A percentile compares a stretch with the other conserved stretches of the same genome.
Conservation (phyloP, 2,888 invertebrate species). For the Lamellibrachia columna region DNA sequence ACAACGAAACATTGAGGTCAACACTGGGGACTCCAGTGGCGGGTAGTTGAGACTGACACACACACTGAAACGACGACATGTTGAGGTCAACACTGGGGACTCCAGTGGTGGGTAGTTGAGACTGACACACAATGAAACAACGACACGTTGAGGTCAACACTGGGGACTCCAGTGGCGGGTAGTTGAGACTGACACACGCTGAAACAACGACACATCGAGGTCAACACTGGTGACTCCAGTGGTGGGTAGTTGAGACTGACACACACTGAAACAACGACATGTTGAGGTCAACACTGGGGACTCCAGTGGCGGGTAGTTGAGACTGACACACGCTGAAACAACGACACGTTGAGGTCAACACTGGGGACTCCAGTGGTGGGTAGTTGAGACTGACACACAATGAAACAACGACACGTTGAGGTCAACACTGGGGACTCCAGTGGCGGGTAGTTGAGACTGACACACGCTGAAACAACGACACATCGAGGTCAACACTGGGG, state of each 20-base stretch:
- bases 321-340: slow-evolving; percentile 86
- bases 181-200: slow-evolving; percentile 70
- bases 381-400: slow-evolving; percentile 91
- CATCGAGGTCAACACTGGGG: slow-evolving; percentile 69
- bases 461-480: slow-evolving; percentile 76
- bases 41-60: too few species aligned
- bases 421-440: slow-evolving; percentile 80
- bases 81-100: slow-evolving; percentile 72
- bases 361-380: slow-evolving; percentile 94
- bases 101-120: slow-evolving; percentile 93
- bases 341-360: background rate
- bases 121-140: slow-evolving; percentile 84
- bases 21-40: too few species aligned
- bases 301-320: slow-evolving; percentile 93
- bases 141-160: background rate
- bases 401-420: slow-evolving; percentile 61
- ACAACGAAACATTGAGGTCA: too few species aligned
- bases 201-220: background rate
- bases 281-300: slow-evolving; percentile 71
- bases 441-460: slow-evolving; percentile 93
- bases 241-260: slow-evolving; percentile 92
- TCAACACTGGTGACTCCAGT: slow-evolving; percentile 83
- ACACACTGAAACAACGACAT: slow-evolving; percentile 74
- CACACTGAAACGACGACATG: background rate
- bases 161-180: slow-evolving; percentile 94